These are phyloP conservation scores for Cydia amplana DNA, from an alignment of 1,140 invertebrate genomes.

Conservation along the genomic window DNA sequence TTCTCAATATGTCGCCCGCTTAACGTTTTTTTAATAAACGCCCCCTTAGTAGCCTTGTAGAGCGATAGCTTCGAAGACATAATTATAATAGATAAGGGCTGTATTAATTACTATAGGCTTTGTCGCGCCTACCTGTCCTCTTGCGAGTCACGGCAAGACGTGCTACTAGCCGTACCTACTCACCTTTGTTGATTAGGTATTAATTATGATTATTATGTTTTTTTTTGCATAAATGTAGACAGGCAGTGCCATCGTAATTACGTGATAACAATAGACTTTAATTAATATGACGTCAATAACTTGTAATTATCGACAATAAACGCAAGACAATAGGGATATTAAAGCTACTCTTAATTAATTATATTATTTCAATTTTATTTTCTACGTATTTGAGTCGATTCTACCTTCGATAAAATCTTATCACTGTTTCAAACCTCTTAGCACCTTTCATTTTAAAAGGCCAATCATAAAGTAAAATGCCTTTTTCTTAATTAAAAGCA, in stretches of 20 bases:
- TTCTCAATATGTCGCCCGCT: no score
- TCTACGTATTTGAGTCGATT: background rate
- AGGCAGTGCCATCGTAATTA: background rate
- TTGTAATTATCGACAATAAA: background rate
- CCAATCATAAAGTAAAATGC: constrained; percentile 4
- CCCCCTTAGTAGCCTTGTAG: no score
- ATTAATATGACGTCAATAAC: background rate
- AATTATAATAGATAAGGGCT: no score
- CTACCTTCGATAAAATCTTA: constrained; percentile 11
- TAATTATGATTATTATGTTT: no score
- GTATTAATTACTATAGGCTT: no score
- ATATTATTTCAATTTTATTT: background rate
- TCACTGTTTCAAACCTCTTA: background rate
- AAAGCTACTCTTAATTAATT: background rate
- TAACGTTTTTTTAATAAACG: no score
- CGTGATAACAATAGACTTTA: background rate
- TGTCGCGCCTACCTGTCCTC: no score
- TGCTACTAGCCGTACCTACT: no score
- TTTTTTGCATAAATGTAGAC: background rate
- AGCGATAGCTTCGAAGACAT: no score
- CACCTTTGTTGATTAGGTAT: no score
- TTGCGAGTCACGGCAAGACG: no score
- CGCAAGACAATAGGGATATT: background rate
- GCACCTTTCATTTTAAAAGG: constrained; percentile 6
- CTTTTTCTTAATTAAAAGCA: background rate